Evolutionary conservation across 2,113 vertebrate genomes (phyloP), one percentile per base, ranked within the genome.

Genomic region (Apeltes quadracus): DNA sequence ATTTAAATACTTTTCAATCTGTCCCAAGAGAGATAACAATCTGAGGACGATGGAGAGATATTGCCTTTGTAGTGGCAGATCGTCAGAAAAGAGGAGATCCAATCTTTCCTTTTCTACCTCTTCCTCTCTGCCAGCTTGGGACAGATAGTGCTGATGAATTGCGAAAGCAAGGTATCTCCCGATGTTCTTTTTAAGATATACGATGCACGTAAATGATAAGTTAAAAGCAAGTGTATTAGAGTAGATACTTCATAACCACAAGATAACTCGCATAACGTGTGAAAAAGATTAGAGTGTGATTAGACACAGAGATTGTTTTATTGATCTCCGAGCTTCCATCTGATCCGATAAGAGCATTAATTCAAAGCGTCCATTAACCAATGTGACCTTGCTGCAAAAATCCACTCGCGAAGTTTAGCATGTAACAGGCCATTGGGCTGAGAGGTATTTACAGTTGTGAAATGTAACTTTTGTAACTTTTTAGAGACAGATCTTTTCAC

Each of bases 41-140:
- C 84, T 29, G 34, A 9, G 83, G 80, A 85, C 57, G 16, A 76
- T 66, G 79, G 67, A 74, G 82, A 83, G 81, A 85, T 87, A 89
- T 53, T 25, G 75, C 66, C 80, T 88, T 89, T 87, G 84, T 84
- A 79, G 84, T 50, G 74, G 88, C 86, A 86, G 83, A 89, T 88
- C 57, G 36, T 89, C 83, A 77, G 63, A 79, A 59, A 84, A 43
- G 76, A 61, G 23, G 46, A 85, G 86, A 85, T 88, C 75, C 76
- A 74, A 87, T 90, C 69, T 86, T 56, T 73, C 69, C 46, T 22
- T 61, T 63, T 22, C 58, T 65, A 46, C 51, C 14, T 43, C 61
- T 56, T 48, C 53, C 59, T 78, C 81, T 58, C 75, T 65, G 75
- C 14, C 39, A 36, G 74, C 75, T 46, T 64, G n/a, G 71, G 78